Evolutionary conservation across 2,888 invertebrate genomes (phyloP), one percentile per base, ranked within the genome.

Genomic region (Nebria salina): DNA sequence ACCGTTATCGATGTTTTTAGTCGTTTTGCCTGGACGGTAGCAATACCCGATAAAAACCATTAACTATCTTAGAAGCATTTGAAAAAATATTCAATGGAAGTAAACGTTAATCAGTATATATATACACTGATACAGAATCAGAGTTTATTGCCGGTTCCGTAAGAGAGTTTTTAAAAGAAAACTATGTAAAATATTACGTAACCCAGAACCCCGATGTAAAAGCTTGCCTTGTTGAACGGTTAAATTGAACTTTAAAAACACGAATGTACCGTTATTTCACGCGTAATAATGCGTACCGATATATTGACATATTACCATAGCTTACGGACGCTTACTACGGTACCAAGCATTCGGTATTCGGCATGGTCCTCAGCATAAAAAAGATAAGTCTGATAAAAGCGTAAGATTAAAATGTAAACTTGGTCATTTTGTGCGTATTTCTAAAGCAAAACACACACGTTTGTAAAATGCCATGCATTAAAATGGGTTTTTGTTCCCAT

Each of bases 161-260:
- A 34, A 68, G 65, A 73, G 66, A n/a, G 68, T 82, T 82, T 65
- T 75, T 84, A 25, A 82, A 82, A 25, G 66, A 82, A 20, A 79
- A 84, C 25, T 82, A 84, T 26, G 83, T 85, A 42, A 75, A 72
- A 25, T 85, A 84, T 83, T 85, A 85, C 66, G 84, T 84, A 0
- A 85, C 85, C 0, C 81, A 84, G 9, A 85, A 85, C 82, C 84
- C 83, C 2, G 85, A 85, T 66, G 84, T 84, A 5, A 87, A 88
- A 83, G 85, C 86, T 1, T 82, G 83, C 0, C 82, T 87, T 3
- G 84, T 85, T 4, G 87, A 88, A 83, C 74, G 87, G 43, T 86
- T 86, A n/a, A 85, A 86, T 82, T 72, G 86, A 76, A 87, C 86
- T 1, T 68, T 87, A 11, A 87, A 86, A 82, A 83, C 84, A 54